Evolutionary conservation across 1,140 invertebrate species (phyloP).

Genomic region (Drosophila azteca): DNA sequence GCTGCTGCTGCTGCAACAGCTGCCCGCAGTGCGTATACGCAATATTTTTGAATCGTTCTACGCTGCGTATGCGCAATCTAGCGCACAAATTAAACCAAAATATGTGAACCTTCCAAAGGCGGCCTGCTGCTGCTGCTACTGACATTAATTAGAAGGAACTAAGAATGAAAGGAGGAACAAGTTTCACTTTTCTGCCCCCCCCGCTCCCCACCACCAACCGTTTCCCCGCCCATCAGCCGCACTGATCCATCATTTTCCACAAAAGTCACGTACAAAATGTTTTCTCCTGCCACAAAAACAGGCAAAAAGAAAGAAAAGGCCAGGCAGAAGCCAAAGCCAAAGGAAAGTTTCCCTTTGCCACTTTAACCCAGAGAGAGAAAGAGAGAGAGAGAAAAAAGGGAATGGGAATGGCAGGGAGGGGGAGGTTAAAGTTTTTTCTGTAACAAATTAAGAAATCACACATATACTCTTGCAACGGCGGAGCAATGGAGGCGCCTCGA

Average conservation of each 20-base stretch:
- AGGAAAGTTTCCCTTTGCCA: conserved; percentile 65
- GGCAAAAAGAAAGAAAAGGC: background rate
- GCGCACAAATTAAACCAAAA: conserved; percentile 3
- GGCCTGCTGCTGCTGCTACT: conserved; percentile 15
- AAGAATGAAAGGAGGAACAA: conserved; percentile 34
- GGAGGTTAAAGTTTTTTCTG: conserved; percentile 47
- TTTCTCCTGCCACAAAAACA: conserved; percentile 11
- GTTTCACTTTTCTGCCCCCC: conserved; percentile 60
- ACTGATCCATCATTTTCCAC: conserved; percentile 77
- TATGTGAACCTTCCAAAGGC: conserved; percentile 9
- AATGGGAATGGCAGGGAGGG: background rate
- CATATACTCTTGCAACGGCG: conserved; percentile 21
- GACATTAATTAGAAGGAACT: conserved; percentile 61
- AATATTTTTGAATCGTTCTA: conserved; percentile 45
- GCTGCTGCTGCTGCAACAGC: conserved; percentile 41
- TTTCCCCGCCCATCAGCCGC: conserved; percentile 3
- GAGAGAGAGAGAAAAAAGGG: background rate
- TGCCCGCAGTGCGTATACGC: conserved; percentile 68
- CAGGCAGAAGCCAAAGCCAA: conserved; percentile 4
- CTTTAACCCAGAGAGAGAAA: conserved; percentile 55
- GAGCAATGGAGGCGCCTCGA: conserved; percentile 8
- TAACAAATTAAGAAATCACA: conserved; percentile 80
- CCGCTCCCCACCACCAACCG: background rate
- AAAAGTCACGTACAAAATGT: conserved; percentile 71
- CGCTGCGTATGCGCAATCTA: conserved; percentile 67